Evolutionary conservation across 2,113 vertebrate genomes (phyloP).

Genomic region (Marmota flaviventris): DNA sequence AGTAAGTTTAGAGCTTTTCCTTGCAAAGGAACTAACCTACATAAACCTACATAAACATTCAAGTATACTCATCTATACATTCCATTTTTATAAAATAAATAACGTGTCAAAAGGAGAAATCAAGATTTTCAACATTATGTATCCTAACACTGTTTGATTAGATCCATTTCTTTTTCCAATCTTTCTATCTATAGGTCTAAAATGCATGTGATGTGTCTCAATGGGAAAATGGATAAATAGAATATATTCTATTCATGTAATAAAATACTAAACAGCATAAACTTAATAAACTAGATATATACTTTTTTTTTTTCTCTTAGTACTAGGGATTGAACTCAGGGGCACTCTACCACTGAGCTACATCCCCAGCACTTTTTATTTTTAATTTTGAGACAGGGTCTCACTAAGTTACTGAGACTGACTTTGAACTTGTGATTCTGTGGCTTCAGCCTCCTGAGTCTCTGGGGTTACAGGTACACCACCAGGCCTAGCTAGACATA

Average conservation of each 20-base stretch:
- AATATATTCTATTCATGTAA: background rate
- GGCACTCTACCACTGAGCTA: no score
- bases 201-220: background rate
- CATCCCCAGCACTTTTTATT: no score
- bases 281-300: background rate
- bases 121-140: background rate
- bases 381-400: no score
- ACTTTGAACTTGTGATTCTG: no score
- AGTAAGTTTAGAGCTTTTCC: constrained; percentile 89
- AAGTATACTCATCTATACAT: background rate
- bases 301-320: background rate
- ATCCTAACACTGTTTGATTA: background rate
- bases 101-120: background rate
- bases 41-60: background rate
- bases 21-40: background rate
- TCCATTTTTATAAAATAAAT: background rate
- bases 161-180: background rate
- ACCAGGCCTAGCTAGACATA: background rate
- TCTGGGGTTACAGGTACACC: no score
- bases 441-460: no score
- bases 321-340: no score
- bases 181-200: background rate
- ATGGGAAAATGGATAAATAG: background rate
- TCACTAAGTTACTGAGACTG: no score
- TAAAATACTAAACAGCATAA: constrained; percentile 24